Base-by-base conservation (phyloP, 2,888 invertebrate genomes). In the Acanthococcus lagerstroemiae region DNA sequence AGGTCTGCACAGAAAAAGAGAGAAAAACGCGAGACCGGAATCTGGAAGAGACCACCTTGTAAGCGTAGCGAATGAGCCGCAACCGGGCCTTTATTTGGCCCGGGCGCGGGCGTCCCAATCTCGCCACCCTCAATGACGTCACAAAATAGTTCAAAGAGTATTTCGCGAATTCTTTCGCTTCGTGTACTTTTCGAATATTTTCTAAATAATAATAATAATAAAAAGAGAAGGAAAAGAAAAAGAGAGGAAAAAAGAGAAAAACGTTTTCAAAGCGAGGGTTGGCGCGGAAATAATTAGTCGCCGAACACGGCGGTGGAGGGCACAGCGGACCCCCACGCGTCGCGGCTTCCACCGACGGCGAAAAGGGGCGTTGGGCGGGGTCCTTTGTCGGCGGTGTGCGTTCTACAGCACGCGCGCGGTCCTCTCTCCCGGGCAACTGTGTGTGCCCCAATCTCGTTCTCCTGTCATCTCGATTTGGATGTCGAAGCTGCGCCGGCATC, bases 381-480 rank as follows among this genome's bases (percentile, higher is more conserved):
- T 52, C 37, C 61, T 27, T 52, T 61, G 48, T 52, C 52, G 48
- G 50, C 37, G 37, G 56, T 44, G n/a, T n/a, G n/a, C n/a, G n/a
- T n/a, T 44, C 25, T 17, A 52, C 52, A 61, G 61, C 61, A 61
- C 61, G 61, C 61, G 61, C 61, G 48, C 52, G 61, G 37, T 50
- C 52, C 61, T 61, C 61, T 60, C 60, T 61, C 61, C 61, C 37
- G 61, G 61, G 61, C 52, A 52, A 61, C 19, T 21, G 24, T 19
- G 45, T 25, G 61, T 52, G 61, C 61, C 61, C 50, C 61, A 61
- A 61, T 61, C 50, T 61, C 52, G 50, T 61, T 61, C 61, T 61
- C 61, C 27, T 61, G 61, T 61, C 61, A 61, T 61, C 61, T 61
- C 61, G 58, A 61, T 61, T 61, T 61, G 61, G 61, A 61, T 61